phyloP scores from a whole-genome alignment of 2,888 invertebrate genomes.

The Scaeva pyrastri region DNA sequence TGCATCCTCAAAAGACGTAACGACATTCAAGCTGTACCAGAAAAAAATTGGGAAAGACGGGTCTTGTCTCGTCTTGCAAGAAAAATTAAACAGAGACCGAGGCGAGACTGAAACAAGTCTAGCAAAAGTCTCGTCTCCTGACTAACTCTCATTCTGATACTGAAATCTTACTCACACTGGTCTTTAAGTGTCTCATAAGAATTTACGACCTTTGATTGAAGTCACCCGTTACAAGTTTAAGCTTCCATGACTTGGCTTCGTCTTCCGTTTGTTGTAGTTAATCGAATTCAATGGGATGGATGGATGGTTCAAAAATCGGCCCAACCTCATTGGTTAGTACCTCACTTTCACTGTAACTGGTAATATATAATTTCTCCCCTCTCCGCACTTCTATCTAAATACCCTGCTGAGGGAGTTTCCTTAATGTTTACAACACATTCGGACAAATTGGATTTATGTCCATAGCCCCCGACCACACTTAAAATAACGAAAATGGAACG shows the following conservation, averaged over 20 bases:
- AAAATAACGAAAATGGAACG: constrained; percentile 29
- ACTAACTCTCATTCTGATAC: not conserved
- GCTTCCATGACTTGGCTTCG: not conserved
- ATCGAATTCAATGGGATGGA: constrained; percentile 27
- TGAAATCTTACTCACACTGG: not conserved
- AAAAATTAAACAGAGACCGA: too few relatives aligned
- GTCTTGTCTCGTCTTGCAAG: too few relatives aligned
- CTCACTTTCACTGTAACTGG: not conserved
- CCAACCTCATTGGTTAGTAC: constrained; percentile 2
- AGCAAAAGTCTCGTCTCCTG: too few relatives aligned
- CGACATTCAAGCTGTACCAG: too few relatives aligned
- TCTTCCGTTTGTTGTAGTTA: not conserved
- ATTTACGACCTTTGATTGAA: constrained; percentile 11
- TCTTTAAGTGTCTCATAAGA: constrained; percentile 24
- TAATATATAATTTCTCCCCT: not conserved
- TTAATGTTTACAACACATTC: constrained; percentile 67
- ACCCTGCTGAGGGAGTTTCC: constrained; percentile 50
- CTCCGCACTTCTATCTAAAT: not conserved
- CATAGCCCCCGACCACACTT: constrained; percentile 22
- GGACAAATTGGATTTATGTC: constrained; percentile 73
- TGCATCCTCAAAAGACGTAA: too few relatives aligned
- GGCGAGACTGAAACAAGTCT: too few relatives aligned
- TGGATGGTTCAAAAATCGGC: not conserved
- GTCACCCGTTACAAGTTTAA: not conserved
- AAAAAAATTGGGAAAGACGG: too few relatives aligned